A percentile compares a stretch with the other conserved stretches of the same genome.
These are phyloP conservation scores for Camponotus fellah DNA, from an alignment of 2,888 invertebrate genomes.

Conservation along the genomic window DNA sequence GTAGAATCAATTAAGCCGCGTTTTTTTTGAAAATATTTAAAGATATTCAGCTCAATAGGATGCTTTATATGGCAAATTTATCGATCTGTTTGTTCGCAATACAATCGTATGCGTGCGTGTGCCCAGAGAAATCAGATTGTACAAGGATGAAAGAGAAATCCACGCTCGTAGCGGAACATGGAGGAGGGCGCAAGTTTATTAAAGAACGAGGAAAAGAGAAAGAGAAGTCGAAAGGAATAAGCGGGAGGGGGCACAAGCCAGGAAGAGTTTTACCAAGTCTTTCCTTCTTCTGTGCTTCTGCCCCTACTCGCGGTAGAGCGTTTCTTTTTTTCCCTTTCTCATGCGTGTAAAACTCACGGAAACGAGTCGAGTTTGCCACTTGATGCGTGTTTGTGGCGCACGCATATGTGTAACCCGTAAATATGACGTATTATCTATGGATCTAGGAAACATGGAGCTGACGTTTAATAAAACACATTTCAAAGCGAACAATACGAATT, in stretches of 20 bases:
- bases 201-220: slow-evolving; percentile 61
- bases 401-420: slow-evolving; percentile 61
- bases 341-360: slow-evolving; percentile 64
- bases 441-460: slow-evolving; percentile 64
- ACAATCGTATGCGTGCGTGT: slow-evolving; percentile 5
- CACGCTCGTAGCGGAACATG: slow-evolving; percentile 35
- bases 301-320: slow-evolving; percentile 13
- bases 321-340: slow-evolving; percentile 50
- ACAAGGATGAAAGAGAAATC: slow-evolving; percentile 74
- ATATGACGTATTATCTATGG: slow-evolving; percentile 35
- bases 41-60: slow-evolving; percentile 19
- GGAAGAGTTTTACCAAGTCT: slow-evolving; percentile 68
- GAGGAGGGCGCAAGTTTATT: slow-evolving; percentile 64
- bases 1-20: neutral
- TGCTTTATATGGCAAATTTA: slow-evolving; percentile 10
- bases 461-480: slow-evolving; percentile 15
- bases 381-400: slow-evolving; percentile 65
- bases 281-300: slow-evolving; percentile 56
- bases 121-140: slow-evolving; percentile 71
- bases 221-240: slow-evolving; percentile 39
- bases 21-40: slow-evolving; percentile 4
- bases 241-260: slow-evolving; percentile 51
- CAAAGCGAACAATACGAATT: neutral
- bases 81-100: slow-evolving; percentile 46
- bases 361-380: slow-evolving; percentile 68